Percentiles rank a stretch among this genome's conserved stretches.
These are phyloP conservation scores for Antigone vipio DNA, from an alignment of 2,113 vertebrate species.

Conservation along the genomic window DNA sequence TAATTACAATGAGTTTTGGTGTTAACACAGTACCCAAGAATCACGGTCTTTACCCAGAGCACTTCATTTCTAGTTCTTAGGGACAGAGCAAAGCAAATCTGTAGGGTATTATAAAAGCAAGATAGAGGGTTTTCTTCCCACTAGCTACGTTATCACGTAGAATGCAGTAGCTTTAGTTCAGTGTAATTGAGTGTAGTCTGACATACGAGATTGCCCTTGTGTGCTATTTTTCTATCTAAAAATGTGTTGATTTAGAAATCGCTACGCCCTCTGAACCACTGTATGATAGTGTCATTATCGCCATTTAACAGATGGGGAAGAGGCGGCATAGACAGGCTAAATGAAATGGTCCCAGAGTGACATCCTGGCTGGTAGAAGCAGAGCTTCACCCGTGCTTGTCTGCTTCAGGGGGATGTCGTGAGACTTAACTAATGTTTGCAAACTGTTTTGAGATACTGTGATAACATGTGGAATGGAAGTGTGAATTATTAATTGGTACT, in stretches of 20 bases:
- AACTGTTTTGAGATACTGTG: conserved; percentile 20
- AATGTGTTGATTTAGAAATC: conserved; percentile 3
- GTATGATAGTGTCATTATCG: neutral
- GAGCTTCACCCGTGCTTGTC: neutral
- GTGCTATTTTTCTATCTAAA: neutral
- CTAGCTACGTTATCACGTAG: neutral
- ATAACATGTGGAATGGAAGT: neutral
- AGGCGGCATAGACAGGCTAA: neutral
- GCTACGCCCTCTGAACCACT: neutral
- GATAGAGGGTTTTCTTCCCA: neutral
- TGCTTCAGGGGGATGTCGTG: neutral
- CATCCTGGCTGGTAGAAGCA: neutral
- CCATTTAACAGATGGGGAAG: neutral
- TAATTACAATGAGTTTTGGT: neutral
- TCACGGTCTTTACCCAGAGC: neutral
- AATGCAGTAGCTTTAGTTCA: neutral
- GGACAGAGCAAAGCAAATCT: neutral
- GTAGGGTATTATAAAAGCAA: neutral
- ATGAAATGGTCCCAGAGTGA: neutral
- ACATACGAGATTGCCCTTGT: neutral
- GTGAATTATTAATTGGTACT: conserved; percentile 51
- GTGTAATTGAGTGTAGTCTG: neutral
- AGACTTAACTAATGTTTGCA: conserved; percentile 21
- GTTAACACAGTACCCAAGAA: neutral
- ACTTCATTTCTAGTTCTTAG: no score